Evolutionary conservation across 2,113 vertebrate genomes (phyloP).

Genomic region (Ariopsis seemanni): DNA sequence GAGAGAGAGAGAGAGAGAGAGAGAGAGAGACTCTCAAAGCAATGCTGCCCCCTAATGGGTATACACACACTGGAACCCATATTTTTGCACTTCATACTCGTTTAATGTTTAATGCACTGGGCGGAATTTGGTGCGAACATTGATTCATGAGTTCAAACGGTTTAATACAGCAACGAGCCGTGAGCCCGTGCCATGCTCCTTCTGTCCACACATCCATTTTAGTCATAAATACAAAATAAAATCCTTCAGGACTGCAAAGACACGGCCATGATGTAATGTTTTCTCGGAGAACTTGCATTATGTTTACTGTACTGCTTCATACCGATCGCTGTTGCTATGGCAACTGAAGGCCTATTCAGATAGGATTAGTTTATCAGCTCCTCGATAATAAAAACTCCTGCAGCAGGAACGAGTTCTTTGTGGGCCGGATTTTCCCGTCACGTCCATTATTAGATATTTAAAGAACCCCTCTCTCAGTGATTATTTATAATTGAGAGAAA

Average conservation of each 20-base stretch:
- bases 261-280: neutral
- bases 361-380: neutral
- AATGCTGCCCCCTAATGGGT: constrained; percentile 62
- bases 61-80: neutral
- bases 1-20: constrained; percentile 1
- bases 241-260: neutral
- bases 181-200: neutral
- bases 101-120: too few species aligned
- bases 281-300: neutral
- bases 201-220: neutral
- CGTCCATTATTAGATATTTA: neutral
- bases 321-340: neutral
- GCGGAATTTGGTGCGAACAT: neutral
- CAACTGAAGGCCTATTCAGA: neutral
- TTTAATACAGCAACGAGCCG: neutral
- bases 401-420: too few species aligned
- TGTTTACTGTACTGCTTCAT: neutral
- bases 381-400: too few species aligned
- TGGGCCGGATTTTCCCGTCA: neutral
- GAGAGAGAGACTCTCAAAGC: neutral
- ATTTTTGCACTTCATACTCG: neutral
- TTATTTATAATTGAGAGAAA: neutral
- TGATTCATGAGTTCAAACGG: neutral
- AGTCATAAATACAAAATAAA: neutral
- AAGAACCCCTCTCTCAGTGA: neutral